phyloP scores from a whole-genome alignment of 2,797 vertebrate genomes.

The Notamacropus eugenii region DNA sequence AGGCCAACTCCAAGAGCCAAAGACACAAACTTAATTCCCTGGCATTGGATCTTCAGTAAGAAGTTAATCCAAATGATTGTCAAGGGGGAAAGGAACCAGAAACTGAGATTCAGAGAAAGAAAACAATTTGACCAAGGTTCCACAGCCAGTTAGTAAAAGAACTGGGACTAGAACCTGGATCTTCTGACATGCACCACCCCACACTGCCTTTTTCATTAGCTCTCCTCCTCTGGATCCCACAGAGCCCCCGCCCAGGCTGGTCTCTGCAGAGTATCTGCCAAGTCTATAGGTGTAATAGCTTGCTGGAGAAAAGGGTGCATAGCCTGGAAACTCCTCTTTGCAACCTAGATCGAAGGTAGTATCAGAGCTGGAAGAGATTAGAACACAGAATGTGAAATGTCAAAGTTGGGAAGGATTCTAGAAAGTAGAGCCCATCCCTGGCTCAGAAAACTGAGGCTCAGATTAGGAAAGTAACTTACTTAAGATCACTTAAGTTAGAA shows the following conservation, averaged over 20 bases:
- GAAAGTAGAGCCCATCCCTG: neutral
- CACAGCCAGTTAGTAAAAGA: neutral
- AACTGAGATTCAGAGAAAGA: neutral
- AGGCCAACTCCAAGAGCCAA: neutral
- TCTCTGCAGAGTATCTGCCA: neutral
- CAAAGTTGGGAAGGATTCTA: neutral
- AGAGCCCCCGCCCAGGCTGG: too few relatives aligned
- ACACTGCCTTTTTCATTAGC: neutral
- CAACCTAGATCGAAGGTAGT: neutral
- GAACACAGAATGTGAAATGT: neutral
- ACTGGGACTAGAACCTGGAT: neutral
- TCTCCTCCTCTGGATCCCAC: neutral
- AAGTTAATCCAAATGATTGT: neutral
- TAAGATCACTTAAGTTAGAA: neutral
- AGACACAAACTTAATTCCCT: neutral
- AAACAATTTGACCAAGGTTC: neutral
- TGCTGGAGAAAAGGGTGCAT: neutral
- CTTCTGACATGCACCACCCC: neutral
- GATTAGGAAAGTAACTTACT: neutral
- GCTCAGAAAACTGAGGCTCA: neutral
- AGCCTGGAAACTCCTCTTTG: neutral
- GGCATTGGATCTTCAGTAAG: neutral
- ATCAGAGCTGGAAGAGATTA: neutral
- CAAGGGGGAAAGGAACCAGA: neutral
- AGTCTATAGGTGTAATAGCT: neutral